phyloP scores from a whole-genome alignment of 2,113 vertebrate species.

The Upupa epops region DNA sequence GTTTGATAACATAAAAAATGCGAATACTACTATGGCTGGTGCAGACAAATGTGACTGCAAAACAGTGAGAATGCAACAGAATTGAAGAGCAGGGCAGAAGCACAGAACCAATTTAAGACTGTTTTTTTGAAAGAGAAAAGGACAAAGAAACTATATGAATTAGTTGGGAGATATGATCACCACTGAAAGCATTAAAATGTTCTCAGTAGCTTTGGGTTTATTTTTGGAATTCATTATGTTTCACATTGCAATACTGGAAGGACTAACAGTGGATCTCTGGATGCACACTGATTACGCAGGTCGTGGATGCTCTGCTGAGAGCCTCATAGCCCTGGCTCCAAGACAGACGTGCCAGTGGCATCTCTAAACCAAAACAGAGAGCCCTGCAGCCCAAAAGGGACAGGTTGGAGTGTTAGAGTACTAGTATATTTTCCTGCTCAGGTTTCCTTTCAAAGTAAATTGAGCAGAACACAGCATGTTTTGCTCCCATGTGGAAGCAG shows the following conservation, averaged over 20 bases:
- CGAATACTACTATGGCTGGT: not conserved
- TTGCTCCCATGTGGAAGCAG: not conserved
- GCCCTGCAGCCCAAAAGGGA: not conserved
- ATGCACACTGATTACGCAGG: accelerated
- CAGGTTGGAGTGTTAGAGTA: not conserved
- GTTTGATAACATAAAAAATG: not conserved
- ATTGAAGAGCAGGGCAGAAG: not conserved
- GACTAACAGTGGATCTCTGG: not conserved
- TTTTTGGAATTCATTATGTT: not conserved
- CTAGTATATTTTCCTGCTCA: not conserved
- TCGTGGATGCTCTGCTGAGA: accelerated
- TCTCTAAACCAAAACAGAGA: not conserved
- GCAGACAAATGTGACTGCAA: not conserved
- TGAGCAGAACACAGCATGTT: accelerated
- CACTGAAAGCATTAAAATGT: not conserved
- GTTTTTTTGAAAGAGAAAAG: not conserved
- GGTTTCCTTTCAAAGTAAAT: not conserved
- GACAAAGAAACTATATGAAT: not conserved
- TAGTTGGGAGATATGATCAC: not conserved
- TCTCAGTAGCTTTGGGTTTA: not conserved
- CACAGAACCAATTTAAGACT: not conserved
- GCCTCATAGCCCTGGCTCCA: not conserved
- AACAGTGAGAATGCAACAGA: not conserved
- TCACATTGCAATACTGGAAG: not conserved
- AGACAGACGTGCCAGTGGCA: accelerated